Evolutionary conservation across 2,888 invertebrate species (phyloP), one percentile per base, ranked within the genome.

Genomic region (Troides aeacus): DNA sequence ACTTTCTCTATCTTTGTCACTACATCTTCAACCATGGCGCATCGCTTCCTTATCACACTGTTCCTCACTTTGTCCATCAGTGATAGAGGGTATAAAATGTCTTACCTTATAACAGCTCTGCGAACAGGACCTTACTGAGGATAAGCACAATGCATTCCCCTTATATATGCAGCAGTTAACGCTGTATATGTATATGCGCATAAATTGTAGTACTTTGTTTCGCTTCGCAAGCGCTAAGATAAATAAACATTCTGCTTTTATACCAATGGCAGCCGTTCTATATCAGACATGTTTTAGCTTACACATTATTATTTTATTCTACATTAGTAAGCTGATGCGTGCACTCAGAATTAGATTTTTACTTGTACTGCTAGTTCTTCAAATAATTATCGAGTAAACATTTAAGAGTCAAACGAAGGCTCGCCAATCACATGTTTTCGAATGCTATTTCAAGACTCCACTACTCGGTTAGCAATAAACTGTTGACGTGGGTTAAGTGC

Each of bases 161-260:
- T 58, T 58, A 58, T 58, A 58, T 58, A 58, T 56, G 57, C 57
- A 23, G 21, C 12, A 8, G 57, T 23, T 58, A 23, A 12, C 3
- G 23, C 21, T 15, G 23, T 24, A n/a, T 58, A 36, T 21, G 36
- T 60, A 36, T 18, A 53, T 53, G 23, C 10, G 23, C 60, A 60
- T 60, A 36, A 6, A 18, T 24, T 30, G 17, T 42, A 18, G 12
- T 30, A 24, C 7, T 50, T 58, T 58, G 59, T 59, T 58, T 65
- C 23, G 18, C 24, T 18, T n/a, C 17, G 24, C 24, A 18, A 36
- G 30, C 15, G 60, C 7, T 60, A 4, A 58, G 5, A 36, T 24
- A 60, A 60, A 60, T 60, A 60, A 60, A 60, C 60, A 36, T 30
- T 18, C 36, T 36, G 60, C 30, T 18, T 58, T 58, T 23, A 58